Conservation (phyloP, 2,888 invertebrate species). For the Yponomeuta plumbellus region DNA sequence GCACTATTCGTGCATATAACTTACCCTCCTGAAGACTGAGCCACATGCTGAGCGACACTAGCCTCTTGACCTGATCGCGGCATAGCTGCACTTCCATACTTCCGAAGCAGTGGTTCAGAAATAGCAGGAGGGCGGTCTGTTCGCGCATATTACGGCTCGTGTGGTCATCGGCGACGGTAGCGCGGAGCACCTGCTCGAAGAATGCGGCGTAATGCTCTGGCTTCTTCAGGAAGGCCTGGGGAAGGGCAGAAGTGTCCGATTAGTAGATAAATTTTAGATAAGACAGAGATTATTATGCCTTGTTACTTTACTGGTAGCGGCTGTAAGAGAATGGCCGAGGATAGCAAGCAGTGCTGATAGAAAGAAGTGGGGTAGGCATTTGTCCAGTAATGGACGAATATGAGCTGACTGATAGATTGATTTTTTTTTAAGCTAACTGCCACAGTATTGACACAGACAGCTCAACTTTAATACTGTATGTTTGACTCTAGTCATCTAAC, state of each 20-base stretch:
- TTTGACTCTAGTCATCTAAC: no score
- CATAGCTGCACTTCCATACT: conserved; percentile 97
- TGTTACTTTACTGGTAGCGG: no score
- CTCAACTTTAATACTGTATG: no score
- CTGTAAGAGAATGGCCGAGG: no score
- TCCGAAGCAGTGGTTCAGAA: conserved; percentile 89
- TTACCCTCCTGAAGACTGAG: conserved; percentile 12
- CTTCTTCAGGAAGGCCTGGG: conserved; percentile 85
- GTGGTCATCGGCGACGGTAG: conserved; percentile 80
- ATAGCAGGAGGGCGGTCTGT: conserved; percentile 91
- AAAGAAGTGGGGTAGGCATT: no score
- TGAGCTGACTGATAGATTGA: no score
- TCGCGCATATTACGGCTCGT: conserved; percentile 76
- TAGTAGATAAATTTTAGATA: no score
- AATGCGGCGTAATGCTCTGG: conserved; percentile 87
- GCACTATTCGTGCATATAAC: conserved; percentile 84
- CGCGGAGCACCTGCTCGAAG: conserved; percentile 86
- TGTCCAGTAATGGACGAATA: no score
- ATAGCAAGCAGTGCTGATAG: no score
- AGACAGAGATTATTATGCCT: no score
- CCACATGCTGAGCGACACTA: conserved; percentile 91
- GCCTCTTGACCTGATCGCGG: conserved; percentile 91
- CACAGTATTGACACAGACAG: no score
- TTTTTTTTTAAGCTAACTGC: no score
- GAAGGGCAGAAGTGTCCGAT: conserved; percentile 18